phyloP scores from a whole-genome alignment of 2,113 vertebrate species.

The Sclerurus mexicanus region DNA sequence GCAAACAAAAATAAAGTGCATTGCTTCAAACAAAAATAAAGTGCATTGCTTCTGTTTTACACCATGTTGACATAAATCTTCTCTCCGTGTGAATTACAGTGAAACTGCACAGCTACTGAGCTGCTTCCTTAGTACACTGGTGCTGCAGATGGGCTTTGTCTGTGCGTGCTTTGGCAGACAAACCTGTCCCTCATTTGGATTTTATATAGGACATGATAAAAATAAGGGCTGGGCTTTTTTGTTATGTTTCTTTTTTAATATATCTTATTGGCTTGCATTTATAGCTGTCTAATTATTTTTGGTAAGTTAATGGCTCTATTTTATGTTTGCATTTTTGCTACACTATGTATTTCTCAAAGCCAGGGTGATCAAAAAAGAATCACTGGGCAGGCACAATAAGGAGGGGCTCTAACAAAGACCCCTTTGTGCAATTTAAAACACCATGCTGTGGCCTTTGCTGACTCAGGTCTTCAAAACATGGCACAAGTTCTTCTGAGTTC shows the following conservation, averaged over 20 bases:
- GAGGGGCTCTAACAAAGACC: not conserved
- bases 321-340: not conserved
- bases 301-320: not conserved
- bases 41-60: constrained; percentile 24
- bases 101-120: not conserved
- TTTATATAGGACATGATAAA: not conserved
- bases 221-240: not conserved
- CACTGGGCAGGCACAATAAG: not conserved
- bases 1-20: constrained; percentile 43
- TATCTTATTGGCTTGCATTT: not conserved
- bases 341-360: not conserved
- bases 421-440: not conserved
- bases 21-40: constrained; percentile 55
- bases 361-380: not conserved
- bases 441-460: not conserved
- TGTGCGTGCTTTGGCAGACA: constrained; percentile 10
- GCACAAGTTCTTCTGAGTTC: not conserved
- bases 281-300: not conserved
- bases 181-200: not conserved
- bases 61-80: constrained; percentile 29
- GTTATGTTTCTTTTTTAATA: not conserved
- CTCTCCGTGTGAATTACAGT: not conserved
- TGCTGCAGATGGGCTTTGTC: constrained; percentile 4
- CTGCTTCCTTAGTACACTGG: not conserved
- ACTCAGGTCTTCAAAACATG: not conserved